Conservation (phyloP, 2,113 vertebrate species). For the Galeopterus variegatus region DNA sequence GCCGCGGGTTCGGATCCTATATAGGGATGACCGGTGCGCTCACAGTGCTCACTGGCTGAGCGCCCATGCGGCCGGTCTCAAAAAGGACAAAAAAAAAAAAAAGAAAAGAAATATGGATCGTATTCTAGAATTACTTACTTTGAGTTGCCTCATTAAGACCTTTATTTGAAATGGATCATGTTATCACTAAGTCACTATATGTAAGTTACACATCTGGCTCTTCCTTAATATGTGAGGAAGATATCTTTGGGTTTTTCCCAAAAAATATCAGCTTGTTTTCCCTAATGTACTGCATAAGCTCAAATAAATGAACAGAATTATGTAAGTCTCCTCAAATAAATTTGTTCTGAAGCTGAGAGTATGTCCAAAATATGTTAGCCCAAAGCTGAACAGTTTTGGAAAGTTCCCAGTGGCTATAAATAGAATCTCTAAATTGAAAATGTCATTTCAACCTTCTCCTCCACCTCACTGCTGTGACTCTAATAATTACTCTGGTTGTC, state of each 20-base stretch:
- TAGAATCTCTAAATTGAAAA: conserved; percentile 81
- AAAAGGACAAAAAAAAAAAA: no score
- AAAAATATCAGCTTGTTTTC: conserved; percentile 34
- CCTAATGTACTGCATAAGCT: not conserved
- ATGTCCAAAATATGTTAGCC: conserved; percentile 54
- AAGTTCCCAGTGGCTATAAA: conserved; percentile 78
- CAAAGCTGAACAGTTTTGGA: conserved; percentile 53
- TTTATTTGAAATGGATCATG: conserved; percentile 57
- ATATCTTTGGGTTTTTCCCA: not conserved
- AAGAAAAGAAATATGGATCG: conserved; percentile 17
- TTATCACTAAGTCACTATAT: not conserved
- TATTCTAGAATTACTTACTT: conserved; percentile 42
- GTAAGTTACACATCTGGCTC: not conserved
- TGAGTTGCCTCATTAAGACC: conserved; percentile 16
- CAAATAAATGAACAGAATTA: conserved; percentile 58
- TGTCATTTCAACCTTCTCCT: conserved; percentile 74
- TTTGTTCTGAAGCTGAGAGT: conserved; percentile 61
- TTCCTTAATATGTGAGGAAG: not conserved
- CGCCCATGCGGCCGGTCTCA: no score
- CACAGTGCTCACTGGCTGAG: no score
- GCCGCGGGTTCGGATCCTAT: no score
- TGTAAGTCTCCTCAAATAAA: conserved; percentile 35
- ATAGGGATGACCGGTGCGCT: no score
- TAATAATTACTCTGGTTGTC: conserved; percentile 63
- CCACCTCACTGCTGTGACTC: conserved; percentile 62